Conservation (phyloP, 2,797 vertebrate species). For the Pelochelys cantorii region DNA sequence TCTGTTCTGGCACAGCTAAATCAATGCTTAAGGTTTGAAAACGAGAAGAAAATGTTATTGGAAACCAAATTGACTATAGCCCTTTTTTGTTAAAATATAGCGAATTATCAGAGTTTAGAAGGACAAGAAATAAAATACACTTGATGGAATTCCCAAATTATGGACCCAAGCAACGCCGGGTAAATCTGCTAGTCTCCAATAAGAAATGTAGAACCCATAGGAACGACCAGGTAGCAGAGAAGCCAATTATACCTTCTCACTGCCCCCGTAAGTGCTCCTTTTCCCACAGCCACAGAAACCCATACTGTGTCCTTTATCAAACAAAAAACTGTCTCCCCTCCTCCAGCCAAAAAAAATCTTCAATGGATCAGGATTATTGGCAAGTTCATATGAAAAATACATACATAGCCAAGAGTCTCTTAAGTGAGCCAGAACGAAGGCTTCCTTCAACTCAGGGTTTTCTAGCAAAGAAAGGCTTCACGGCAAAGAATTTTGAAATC, state of each 20-base stretch:
- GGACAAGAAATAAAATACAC: no score
- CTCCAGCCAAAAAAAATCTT: accelerated
- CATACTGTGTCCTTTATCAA: neutral
- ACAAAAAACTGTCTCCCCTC: conserved; percentile 8
- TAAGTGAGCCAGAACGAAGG: neutral
- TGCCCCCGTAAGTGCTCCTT: neutral
- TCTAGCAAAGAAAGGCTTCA: neutral
- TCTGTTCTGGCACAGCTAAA: no score
- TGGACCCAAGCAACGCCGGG: no score
- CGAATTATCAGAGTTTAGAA: no score
- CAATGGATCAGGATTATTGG: accelerated
- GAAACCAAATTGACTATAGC: no score
- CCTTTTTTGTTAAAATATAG: no score
- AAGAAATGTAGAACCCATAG: neutral
- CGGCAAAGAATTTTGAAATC: neutral
- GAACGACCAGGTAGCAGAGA: accelerated
- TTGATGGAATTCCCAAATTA: no score
- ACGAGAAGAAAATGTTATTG: no score
- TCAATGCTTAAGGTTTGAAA: no score
- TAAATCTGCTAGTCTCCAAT: no score
- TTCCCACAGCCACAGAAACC: accelerated
- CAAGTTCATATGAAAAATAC: neutral
- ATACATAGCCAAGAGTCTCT: neutral
- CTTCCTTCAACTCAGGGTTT: neutral
- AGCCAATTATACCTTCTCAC: neutral